Base-by-base conservation (phyloP, 2,888 invertebrate species). In the Crematogaster levior region DNA sequence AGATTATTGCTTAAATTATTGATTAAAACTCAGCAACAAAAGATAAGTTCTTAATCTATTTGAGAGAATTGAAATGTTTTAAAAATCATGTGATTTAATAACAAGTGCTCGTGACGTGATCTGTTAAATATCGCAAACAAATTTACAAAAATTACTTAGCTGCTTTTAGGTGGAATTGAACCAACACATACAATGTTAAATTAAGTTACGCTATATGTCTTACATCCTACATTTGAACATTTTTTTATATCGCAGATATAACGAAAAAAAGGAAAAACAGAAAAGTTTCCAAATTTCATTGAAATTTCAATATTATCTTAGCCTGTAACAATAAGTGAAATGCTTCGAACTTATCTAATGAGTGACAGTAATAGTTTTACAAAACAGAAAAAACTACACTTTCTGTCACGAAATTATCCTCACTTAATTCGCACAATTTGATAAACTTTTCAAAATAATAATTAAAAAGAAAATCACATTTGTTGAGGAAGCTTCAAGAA, bases 31-130 rank as follows among this genome's bases (percentile, higher is more conserved):
- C 0, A 34, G 37, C 0, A 53, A 21, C 40, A 37, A 2, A 72
- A 56, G n/a, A 51, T 51, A 12, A 24, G 40, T 40, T 24, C 10
- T 40, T 40, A n/a, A 51, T 24, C 24, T 56, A 6, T 72, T 61
- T 30, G 15, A 24, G 21, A 63, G 12, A 12, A 74, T 24, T 37
- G 61, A 63, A 74, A 74, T 63, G 48, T 63, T 37, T 74, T 37
- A 61, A 74, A 34, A 30, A 72, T n/a, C 3, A 18, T 43, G 10
- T 30, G 5, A 34, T 61, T 6, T 37, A 61, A 56, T 43, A 61
- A 37, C 24, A 58, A 72, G 5, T 46, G 18, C 18, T 74, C 18
- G 48, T 74, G 48, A 73, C 34, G 37, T 74, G 34, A 63, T 51
- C n/a, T 48, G 15, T 58, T 48, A 37, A 74, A 18, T 48, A 12